Base-by-base conservation (phyloP, 2,113 vertebrate genomes). In the Stomatorhinus ivindoensis region DNA sequence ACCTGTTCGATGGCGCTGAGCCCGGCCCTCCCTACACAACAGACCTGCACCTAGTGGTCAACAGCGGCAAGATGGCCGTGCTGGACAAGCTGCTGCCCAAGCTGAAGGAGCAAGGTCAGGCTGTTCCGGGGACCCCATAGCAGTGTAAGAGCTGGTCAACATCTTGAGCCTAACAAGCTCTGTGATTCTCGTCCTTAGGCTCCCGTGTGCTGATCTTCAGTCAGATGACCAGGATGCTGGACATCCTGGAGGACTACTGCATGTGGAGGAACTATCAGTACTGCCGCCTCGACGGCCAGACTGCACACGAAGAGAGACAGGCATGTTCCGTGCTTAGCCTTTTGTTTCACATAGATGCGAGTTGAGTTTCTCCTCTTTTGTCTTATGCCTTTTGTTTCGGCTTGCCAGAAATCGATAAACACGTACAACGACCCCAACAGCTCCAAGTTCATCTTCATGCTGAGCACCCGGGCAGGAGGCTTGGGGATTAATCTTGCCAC, bases 231-330 rank as follows among this genome's bases (percentile, higher is more conserved):
- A 97, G 98, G 94, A 94, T 99, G 89, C 94, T 99, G 90, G 98
- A 99, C 94, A 99, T 99, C 94, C 95, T 99, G 95, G 98, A 99
- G 96, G 98, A 99, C 94, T 99, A 99, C 87, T 99, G 98, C 91
- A 99, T 99, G 98, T 99, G 98, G 98, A 96, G 97, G 93, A 98
- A 98, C 92, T 98, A 98, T 0, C 96, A 96, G 31, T 99, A 99
- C 85, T 99, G 98, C 82, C 96, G 98, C 27, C 94, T 99, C 93
- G 98, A 99, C 92, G 98, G 98, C 24, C 98, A 99, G 92, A 99
- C 98, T 0, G 97, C 98, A 13, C 98, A 99, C 3, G 98, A 99
- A 0, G 98, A 99, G 89, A 96, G 98, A 97, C 98, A 99, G 95
- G 98, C 98, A 90, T 88, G 93, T 89, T 19, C 4, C 76, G 3